Evolutionary conservation across 2,113 vertebrate species (phyloP), one percentile per base, ranked within the genome.

Genomic region (Circaetus cinerascens): DNA sequence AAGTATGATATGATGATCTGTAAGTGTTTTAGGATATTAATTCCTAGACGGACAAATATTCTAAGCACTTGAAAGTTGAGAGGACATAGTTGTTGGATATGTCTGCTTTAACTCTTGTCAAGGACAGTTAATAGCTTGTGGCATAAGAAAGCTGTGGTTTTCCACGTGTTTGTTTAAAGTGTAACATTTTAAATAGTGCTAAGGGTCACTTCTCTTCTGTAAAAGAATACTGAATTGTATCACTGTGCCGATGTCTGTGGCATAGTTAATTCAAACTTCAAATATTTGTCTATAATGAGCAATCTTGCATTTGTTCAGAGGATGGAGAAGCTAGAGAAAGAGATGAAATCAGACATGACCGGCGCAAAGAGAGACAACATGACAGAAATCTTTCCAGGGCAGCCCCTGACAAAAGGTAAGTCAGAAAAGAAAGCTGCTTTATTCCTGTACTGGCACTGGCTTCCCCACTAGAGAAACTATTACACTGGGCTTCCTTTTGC

Each of bases 381-480:
- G 99, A 99, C 96, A 98, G 99, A 73, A 99, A 99, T 96, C 99
- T 99, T 90, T 99, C 99, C 97, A 98, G 99, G 85, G 99, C 99
- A 69, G 99, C 99, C 74, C 99, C 99, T 67, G 99, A 99, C 97
- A 99, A 99, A 98, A 99, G 99, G 99, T 99, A 94, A 94, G 95
- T 95, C 40, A 43, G 62, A 30, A 29, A 59, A 57, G 64, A 10
- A 43, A 53, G 11, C 21, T 68, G n/a, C 11, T 79, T 57, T 72
- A 45, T 81, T 94, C 23, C 21, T 83, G 1, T 53, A 23, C 64
- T 86, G 62, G 13, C 48, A n/a, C 10, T 38, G 60, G 17, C 34
- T 77, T 86, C 26, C 11, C 46, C 32, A 23, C 13, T 23, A 45
- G 36, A 10, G 21, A 75, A 62, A 27, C 22, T 13, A 1, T 60